A percentile compares a stretch with the other conserved stretches of the same genome.
Conservation (phyloP, 2,888 invertebrate genomes). For the Scotopteryx bipunctaria region DNA sequence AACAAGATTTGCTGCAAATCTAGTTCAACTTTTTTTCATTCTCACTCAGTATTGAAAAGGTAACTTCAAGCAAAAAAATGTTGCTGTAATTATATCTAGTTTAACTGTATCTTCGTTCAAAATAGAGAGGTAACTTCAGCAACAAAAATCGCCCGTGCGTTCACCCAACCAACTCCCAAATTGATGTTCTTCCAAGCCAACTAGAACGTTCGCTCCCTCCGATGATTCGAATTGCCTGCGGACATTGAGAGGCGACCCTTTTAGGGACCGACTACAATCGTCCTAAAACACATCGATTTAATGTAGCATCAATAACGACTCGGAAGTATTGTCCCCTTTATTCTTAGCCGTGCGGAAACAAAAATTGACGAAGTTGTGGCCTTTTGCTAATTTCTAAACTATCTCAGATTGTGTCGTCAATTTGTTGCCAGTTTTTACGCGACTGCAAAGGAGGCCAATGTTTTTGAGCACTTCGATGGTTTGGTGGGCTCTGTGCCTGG, state of each 20-base stretch:
- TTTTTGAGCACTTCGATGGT: no score
- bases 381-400: neutral
- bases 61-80: no score
- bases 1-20: no score
- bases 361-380: neutral
- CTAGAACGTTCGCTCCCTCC: constrained; percentile 21
- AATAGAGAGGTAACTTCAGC: no score
- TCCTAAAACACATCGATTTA: constrained; percentile 36
- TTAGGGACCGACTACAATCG: constrained; percentile 33
- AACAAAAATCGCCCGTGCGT: neutral
- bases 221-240: constrained; percentile 35
- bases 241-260: constrained; percentile 40
- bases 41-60: no score
- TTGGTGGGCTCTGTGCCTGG: no score
- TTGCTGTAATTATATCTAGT: no score
- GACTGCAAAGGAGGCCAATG: no score
- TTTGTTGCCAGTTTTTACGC: neutral
- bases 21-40: no score
- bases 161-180: constrained; percentile 17
- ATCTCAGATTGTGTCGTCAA: neutral
- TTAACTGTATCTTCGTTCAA: no score
- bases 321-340: constrained; percentile 1
- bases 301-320: constrained; percentile 34
- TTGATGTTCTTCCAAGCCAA: constrained; percentile 23
- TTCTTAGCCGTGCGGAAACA: constrained; percentile 1